Evolutionary conservation across 2,888 invertebrate species (phyloP).

Genomic region (Octonoba sinensis): DNA sequence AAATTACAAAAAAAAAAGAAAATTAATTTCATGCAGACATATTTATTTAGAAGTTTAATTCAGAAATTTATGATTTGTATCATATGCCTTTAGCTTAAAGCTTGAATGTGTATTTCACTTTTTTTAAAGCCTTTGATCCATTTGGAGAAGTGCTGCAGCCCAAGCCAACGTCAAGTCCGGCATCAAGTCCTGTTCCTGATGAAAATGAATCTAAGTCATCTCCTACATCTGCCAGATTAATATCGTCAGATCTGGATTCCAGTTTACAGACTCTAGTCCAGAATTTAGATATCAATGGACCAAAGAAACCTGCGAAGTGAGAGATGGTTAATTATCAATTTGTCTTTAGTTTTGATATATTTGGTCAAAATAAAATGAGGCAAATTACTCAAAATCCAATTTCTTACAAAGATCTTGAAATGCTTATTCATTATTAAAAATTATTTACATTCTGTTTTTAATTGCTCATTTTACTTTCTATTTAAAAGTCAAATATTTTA

Average conservation of each 20-base stretch:
- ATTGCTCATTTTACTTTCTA: no score
- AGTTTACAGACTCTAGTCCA: conserved; percentile 93
- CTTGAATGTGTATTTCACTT: neutral
- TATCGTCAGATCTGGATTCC: conserved; percentile 93
- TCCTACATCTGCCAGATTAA: conserved; percentile 71
- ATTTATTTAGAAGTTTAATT: no score
- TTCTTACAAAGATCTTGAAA: no score
- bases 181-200: conserved; percentile 42
- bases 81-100: no score
- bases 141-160: conserved; percentile 67
- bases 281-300: conserved; percentile 78
- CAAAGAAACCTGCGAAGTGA: conserved; percentile 63
- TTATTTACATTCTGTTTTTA: no score
- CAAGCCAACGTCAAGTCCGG: conserved; percentile 60
- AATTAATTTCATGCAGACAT: no score
- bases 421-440: neutral
- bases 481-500: no score
- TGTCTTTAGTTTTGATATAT: neutral
- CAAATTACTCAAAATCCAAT: neutral
- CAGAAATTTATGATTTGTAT: no score
- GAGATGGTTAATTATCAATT: neutral
- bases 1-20: no score
- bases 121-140: conserved; percentile 65
- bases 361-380: neutral
- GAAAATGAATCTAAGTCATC: conserved; percentile 43